Conservation (phyloP, 2,113 vertebrate species). For the Oplegnathus fasciatus region DNA sequence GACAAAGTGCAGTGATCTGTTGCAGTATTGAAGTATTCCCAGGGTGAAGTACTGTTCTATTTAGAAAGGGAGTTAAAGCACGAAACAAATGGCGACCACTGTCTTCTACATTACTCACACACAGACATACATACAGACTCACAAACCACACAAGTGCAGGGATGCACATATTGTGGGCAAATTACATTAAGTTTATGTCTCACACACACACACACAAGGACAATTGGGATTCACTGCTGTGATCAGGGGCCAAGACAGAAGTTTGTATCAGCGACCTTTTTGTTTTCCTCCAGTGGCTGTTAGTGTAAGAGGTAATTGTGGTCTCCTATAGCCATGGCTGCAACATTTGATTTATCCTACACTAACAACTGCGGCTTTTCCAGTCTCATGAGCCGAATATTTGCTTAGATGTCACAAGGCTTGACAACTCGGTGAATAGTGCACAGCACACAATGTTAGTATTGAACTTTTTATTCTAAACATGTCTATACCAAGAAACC, state of each 20-base stretch:
- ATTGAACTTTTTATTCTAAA: neutral
- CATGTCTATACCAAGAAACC: neutral
- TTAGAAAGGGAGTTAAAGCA: conserved; percentile 37
- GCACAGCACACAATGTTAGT: neutral
- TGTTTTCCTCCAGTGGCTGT: neutral
- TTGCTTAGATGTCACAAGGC: neutral
- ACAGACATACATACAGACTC: neutral
- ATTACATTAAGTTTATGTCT: neutral
- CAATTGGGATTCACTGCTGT: neutral
- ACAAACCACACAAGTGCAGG: neutral
- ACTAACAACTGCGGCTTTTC: neutral
- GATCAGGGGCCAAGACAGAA: neutral
- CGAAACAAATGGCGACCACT: conserved; percentile 43
- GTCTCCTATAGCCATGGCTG: neutral
- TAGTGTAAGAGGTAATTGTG: neutral
- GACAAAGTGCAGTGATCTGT: neutral
- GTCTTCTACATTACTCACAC: conserved; percentile 18
- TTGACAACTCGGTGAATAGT: neutral
- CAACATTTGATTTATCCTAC: neutral
- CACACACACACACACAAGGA: conserved; percentile 3
- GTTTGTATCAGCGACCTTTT: conserved; percentile 21
- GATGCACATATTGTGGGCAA: neutral
- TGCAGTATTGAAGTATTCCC: conserved; percentile 47
- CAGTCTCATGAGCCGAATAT: neutral
- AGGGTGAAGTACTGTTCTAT: conserved; percentile 40